Evolutionary conservation across 1,140 invertebrate genomes (phyloP).

Genomic region (Drosophila teissieri): DNA sequence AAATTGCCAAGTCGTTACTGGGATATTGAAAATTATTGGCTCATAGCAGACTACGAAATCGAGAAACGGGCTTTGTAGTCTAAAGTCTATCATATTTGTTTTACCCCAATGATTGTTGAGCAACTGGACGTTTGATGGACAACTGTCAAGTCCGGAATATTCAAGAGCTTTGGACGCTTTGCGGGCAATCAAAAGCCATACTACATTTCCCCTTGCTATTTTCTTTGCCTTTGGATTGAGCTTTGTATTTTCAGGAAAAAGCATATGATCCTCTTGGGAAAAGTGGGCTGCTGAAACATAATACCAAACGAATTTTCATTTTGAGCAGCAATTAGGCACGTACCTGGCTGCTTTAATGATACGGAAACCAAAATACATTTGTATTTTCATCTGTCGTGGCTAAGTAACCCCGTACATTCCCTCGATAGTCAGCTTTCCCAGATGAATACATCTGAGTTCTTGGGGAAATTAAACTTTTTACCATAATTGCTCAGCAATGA

Average conservation of each 20-base stretch:
- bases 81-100: slow-evolving; percentile 19
- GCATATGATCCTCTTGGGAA: background rate
- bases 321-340: background rate
- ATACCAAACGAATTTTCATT: background rate
- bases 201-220: slow-evolving; percentile 1
- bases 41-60: background rate
- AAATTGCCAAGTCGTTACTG: slow-evolving; percentile 16
- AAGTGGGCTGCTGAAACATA: background rate
- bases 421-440: background rate
- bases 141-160: slow-evolving; percentile 13
- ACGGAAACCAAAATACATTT: slow-evolving; percentile 9
- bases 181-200: slow-evolving; percentile 1
- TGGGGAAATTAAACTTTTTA: slow-evolving; percentile 36
- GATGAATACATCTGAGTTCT: slow-evolving; percentile 4
- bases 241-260: slow-evolving; percentile 3
- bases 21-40: slow-evolving; percentile 61
- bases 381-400: background rate
- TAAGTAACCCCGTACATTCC: slow-evolving; percentile 7
- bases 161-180: background rate
- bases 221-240: slow-evolving; percentile 1
- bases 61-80: background rate
- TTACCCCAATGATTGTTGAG: slow-evolving; percentile 12
- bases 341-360: background rate
- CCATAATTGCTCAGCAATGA: slow-evolving; percentile 54
- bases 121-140: slow-evolving; percentile 22